Evolutionary conservation across 2,113 vertebrate genomes (phyloP).

Genomic region (Guaruba guarouba): DNA sequence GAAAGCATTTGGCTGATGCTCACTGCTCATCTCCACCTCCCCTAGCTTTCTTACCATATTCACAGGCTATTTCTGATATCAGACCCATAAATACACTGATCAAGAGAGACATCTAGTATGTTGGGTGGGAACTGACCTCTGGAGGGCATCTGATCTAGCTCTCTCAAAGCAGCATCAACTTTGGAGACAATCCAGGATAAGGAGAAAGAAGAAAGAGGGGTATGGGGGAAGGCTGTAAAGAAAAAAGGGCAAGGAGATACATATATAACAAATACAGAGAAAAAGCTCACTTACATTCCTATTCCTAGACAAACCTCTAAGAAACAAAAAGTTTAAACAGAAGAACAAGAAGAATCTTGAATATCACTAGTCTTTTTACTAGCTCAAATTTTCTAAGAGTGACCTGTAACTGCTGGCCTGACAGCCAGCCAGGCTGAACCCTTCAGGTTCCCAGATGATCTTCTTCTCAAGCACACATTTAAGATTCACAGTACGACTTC

Average conservation of each 20-base stretch:
- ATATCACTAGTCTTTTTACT: not conserved
- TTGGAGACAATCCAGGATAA: not conserved
- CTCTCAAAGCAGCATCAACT: not conserved
- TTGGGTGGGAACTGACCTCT: not conserved
- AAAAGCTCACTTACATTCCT: not conserved
- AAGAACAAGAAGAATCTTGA: not conserved
- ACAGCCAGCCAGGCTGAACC: not conserved
- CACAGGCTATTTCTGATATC: not conserved
- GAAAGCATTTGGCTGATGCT: not conserved
- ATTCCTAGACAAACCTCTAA: not conserved
- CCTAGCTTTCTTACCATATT: not conserved
- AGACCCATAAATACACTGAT: not conserved
- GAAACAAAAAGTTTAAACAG: not conserved
- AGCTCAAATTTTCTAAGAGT: not conserved
- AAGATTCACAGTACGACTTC: not conserved
- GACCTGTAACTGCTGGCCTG: not conserved
- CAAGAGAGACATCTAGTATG: not conserved
- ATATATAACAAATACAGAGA: not conserved
- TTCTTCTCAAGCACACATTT: not conserved
- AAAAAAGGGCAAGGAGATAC: not conserved
- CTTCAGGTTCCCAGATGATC: not conserved
- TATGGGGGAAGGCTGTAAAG: not conserved
- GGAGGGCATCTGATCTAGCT: not conserved
- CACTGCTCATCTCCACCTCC: not conserved
- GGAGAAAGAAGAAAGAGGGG: rapidly evolving